Percentiles rank a stretch among this genome's conserved stretches.
phyloP scores from a whole-genome alignment of 2,888 invertebrate species.

The Euproctis similis region DNA sequence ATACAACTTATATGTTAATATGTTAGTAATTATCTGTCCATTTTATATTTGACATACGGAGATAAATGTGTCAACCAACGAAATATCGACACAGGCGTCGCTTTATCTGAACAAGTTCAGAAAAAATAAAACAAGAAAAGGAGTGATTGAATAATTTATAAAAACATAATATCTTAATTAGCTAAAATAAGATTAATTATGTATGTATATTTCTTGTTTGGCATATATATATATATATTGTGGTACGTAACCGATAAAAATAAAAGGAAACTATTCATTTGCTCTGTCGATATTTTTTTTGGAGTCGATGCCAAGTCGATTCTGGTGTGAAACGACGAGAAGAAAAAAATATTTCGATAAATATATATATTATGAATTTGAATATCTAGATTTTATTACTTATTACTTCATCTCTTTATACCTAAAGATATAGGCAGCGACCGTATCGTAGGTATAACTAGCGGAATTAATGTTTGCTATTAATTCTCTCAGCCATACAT shows the following conservation, averaged over 20 bases:
- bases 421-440: too few species aligned
- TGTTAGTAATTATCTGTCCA: conserved; percentile 41
- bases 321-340: too few species aligned
- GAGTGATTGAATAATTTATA: conserved; percentile 29
- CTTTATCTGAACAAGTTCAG: conserved; percentile 27
- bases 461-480: too few species aligned
- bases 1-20: conserved; percentile 8
- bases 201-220: too few species aligned
- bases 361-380: too few species aligned
- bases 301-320: too few species aligned
- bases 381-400: too few species aligned
- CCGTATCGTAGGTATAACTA: too few species aligned
- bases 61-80: conserved; percentile 39
- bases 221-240: conserved; percentile 10
- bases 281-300: conserved; percentile 14
- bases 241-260: conserved; percentile 3
- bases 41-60: conserved; percentile 53
- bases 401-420: too few species aligned
- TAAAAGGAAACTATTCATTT: conserved; percentile 28
- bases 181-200: conserved; percentile 41
- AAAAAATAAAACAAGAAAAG: too few species aligned
- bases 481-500: too few species aligned
- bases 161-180: conserved; percentile 47
- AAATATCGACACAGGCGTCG: conserved; percentile 20
- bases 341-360: too few species aligned